Evolutionary conservation across 2,797 vertebrate genomes (phyloP), one percentile per base, ranked within the genome.

Genomic region (Danio albolineatus): DNA sequence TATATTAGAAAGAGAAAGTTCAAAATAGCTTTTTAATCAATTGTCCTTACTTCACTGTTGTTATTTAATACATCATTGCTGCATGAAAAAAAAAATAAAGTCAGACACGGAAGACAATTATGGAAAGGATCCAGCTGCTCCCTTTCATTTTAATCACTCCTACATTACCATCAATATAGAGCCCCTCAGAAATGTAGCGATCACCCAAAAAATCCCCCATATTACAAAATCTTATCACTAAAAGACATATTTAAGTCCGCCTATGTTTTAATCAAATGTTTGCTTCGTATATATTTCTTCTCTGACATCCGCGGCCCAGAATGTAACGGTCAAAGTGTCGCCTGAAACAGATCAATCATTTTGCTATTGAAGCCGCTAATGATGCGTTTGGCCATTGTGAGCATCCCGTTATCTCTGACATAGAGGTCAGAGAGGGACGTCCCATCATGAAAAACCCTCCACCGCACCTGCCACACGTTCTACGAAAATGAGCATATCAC

Each of bases 401-500:
- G 66, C 64, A 51, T 80, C 51, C 66, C 56, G 61, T 80, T 75
- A 76, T 83, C 65, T 79, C 36, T 70, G 81, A 79, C 76, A 83
- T 49, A 48, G 76, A 70, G 81, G 76, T 83, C 81, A 83, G 41
- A 5, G 66, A 74, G 77, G 72, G 62, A 36, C 46, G 43, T 39
- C 77, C 66, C 43, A 19, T 72, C 44, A 72, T 51, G 54, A 76
- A 71, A 77, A 83, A 72, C 62, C 62, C 73, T 76, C 65, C 54
- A 38, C 46, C 53, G 14, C 77, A 76, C 72, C 77, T 80, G 82
- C 66, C 82, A 83, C 65, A 76, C 72, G 72, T 71, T 77, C 12
- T 79, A 76, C 71, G 60, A 83, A 80, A 76, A 70, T 75, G 57
- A 76, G 78, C 59, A 60, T 79, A 76, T 80, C 73, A 71, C 64